Base-by-base conservation (phyloP, 2,888 invertebrate genomes). In the Drepana falcataria region DNA sequence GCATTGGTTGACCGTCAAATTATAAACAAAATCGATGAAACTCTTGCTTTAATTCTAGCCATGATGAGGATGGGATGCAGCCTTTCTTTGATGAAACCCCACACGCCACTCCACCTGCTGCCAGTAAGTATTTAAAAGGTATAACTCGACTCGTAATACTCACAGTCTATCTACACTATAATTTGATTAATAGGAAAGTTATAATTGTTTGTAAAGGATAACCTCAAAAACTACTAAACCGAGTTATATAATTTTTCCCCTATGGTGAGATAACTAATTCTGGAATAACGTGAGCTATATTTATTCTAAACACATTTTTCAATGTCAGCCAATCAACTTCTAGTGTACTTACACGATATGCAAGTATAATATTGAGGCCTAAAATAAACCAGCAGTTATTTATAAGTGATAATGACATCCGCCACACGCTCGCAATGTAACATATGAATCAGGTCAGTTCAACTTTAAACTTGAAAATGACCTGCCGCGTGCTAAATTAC, bases 71-170 rank as follows among this genome's bases (percentile, higher is more conserved):
- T 71, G 90, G 88, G 49, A 89, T 88, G 88, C 91, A 91, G 73
- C 91, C 91, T 47, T 91, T 91, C 74, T 91, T 91, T 65, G 85
- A 89, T 59, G 91, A 90, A 73, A 91, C 91, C 35, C 91, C 91
- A 52, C 91, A 91, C 52, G 91, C 91, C 2, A 91, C 91, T 54
- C 89, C 91, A 52, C 90, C 90, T 68, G 90, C 90, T 55, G 85
- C 85, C 75, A 86, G 88, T 89, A 81, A 70, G 54, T 56, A 57
- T 51, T 21, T 41, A 54, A 35, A 55, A 53, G 2, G 47, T 2
- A 53, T 21, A 51, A 33, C 57, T 56, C 55, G 61, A 41, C 33
- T 41, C 49, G 5, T 49, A 33, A 52, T 33, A 51, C 49, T 48
- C 21, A 49, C 35, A 53, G 3, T 53, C 55, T 49, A 40, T n/a